Base-by-base conservation (phyloP, 2,888 invertebrate genomes). In the Teleogryllus oceanicus region DNA sequence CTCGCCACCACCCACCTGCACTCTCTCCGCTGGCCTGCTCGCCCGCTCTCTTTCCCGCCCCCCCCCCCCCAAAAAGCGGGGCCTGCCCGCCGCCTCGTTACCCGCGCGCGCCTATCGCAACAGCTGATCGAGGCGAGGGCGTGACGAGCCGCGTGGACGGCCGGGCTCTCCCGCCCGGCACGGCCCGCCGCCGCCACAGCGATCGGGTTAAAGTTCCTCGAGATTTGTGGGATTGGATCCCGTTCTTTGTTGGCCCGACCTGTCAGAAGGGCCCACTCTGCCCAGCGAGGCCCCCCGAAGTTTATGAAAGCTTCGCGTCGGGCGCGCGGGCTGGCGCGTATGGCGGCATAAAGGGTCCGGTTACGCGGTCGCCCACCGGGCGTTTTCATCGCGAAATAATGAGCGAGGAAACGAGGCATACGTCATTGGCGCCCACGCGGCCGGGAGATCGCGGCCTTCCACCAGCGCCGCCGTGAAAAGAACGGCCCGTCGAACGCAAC, bases 371-470 rank as follows among this genome's bases (percentile, higher is more conserved):
- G 62, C 62, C 62, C 62, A 62, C 62, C 62, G n/a, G 16, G 62
- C 62, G 62, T n/a, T 62, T 62, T 62, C 62, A 62, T 62, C 62
- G 62, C 62, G 62, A 62, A 62, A 62, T 62, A 62, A 62, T 62
- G 62, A 62, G 62, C 62, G 8, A 62, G 16, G 62, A 62, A 62
- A 62, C n/a, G 62, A 62, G 3, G 62, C 62, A 62, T 62, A 62
- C 13, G 62, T 62, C 62, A 18, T 16, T n/a, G n/a, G 62, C 62
- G 62, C 62, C 62, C 62, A 62, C 62, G 62, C 8, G 62, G 13
- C 62, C 13, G 62, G n/a, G 4, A 5, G 16, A 62, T 1, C 62
- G n/a, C 62, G 62, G n/a, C 62, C n/a, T 13, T 62, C 62, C 16
- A n/a, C 62, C 16, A n/a, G 16, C 62, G 62, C 62, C n/a, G n/a